These are phyloP conservation scores for Tipula unca DNA, from an alignment of 2,888 invertebrate genomes.

Conservation along the genomic window DNA sequence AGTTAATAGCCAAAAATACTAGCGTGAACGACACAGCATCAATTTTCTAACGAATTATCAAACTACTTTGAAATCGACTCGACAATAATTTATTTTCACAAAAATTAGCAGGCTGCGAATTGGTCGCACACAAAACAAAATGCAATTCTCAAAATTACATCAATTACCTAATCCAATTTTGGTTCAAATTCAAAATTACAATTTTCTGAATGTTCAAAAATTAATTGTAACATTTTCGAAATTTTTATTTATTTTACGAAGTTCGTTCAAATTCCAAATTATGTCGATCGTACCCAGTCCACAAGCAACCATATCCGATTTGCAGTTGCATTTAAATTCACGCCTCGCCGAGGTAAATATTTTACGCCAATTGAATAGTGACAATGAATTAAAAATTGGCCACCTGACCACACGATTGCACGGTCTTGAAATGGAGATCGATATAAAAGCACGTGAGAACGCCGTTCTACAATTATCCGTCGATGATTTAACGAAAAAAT, in stretches of 20 bases:
- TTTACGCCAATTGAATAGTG: not conserved
- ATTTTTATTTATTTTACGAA: constrained; percentile 8
- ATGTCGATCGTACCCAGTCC: not conserved
- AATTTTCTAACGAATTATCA: too few relatives aligned
- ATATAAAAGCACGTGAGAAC: not conserved
- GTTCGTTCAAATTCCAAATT: not conserved
- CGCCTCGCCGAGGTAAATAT: not conserved
- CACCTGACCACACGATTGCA: not conserved
- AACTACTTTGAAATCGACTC: too few relatives aligned
- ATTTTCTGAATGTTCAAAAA: not conserved
- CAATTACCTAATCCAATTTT: not conserved
- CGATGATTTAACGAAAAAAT: not conserved
- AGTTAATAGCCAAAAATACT: too few relatives aligned
- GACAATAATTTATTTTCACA: too few relatives aligned
- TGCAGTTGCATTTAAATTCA: not conserved
- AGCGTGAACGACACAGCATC: too few relatives aligned
- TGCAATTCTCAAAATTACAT: not conserved
- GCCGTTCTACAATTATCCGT: not conserved
- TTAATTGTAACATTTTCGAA: not conserved
- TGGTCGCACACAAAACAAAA: not conserved
- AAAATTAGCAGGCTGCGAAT: not conserved
- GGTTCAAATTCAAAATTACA: not conserved
- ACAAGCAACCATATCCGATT: not conserved
- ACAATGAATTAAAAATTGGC: not conserved
- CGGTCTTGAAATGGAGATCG: not conserved